phyloP scores from a whole-genome alignment of 2,888 invertebrate genomes.

The Ormyrus labotus region DNA sequence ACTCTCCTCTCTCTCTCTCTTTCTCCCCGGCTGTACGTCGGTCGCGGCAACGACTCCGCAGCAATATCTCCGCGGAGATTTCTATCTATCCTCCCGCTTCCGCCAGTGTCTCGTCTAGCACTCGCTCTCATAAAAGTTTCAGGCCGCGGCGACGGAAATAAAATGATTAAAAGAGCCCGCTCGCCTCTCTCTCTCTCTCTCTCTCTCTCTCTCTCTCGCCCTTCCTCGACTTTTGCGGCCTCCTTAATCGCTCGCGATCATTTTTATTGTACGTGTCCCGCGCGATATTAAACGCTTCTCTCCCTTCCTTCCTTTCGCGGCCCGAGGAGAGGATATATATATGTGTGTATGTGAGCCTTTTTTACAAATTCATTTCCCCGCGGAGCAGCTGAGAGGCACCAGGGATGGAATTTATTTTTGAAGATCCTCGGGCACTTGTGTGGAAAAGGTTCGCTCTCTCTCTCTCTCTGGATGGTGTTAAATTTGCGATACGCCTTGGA shows the following conservation, averaged over 20 bases:
- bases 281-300: conserved; percentile 24
- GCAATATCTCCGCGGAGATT: conserved; percentile 55
- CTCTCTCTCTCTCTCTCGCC: no score
- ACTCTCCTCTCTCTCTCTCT: conserved; percentile 9
- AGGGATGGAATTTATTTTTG: conserved; percentile 47
- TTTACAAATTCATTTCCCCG: conserved; percentile 54
- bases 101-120: neutral
- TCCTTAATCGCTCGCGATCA: conserved; percentile 39
- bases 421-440: conserved; percentile 18
- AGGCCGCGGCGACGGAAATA: conserved; percentile 34
- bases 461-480: neutral
- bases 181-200: neutral
- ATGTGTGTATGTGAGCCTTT: conserved; percentile 2
- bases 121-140: conserved; percentile 33
- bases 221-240: neutral
- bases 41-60: conserved; percentile 48
- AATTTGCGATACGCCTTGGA: conserved; percentile 12
- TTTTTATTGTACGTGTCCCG: conserved; percentile 37
- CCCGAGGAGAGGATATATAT: conserved; percentile 3
- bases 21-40: conserved; percentile 1
- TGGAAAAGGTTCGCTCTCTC: neutral
- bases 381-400: conserved; percentile 5
- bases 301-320: neutral
- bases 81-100: conserved; percentile 40
- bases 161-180: conserved; percentile 44